Percentiles rank a stretch among this genome's conserved stretches.
phyloP scores from a whole-genome alignment of 2,113 vertebrate genomes.

The Diadophis punctatus region DNA sequence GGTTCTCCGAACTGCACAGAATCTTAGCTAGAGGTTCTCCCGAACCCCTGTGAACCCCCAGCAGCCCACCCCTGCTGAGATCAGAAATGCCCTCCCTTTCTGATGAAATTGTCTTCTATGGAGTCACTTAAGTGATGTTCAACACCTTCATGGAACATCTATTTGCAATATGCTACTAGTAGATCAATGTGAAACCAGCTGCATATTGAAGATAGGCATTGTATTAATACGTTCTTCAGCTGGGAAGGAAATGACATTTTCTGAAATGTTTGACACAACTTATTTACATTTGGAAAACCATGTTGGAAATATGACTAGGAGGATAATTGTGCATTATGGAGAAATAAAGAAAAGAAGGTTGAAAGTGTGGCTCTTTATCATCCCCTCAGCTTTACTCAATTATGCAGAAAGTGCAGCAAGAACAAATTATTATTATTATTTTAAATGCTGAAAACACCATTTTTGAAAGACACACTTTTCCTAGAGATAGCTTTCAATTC shows the following conservation, averaged over 20 bases:
- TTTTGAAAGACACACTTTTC: conserved; percentile 14
- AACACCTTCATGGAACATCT: neutral
- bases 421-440: conserved; percentile 25
- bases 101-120: neutral
- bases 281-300: conserved; percentile 30
- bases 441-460: conserved; percentile 28
- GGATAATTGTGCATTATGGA: conserved; percentile 17
- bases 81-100: neutral
- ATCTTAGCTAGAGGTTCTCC: too few relatives aligned
- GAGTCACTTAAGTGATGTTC: neutral
- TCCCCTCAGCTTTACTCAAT: neutral
- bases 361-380: neutral
- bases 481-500: conserved; percentile 26
- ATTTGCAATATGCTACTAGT: neutral
- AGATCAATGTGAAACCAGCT: neutral
- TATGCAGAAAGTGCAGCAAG: neutral
- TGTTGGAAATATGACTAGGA: conserved; percentile 12
- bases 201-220: neutral
- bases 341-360: conserved; percentile 37
- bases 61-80: neutral
- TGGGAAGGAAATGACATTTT: neutral
- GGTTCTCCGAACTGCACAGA: too few relatives aligned
- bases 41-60: too few relatives aligned
- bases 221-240: neutral
- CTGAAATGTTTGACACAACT: conserved; percentile 15